Percentiles rank a stretch among this genome's conserved stretches.
Evolutionary conservation across 2,113 vertebrate genomes (phyloP).

Genomic region (Peromyscus californicus): DNA sequence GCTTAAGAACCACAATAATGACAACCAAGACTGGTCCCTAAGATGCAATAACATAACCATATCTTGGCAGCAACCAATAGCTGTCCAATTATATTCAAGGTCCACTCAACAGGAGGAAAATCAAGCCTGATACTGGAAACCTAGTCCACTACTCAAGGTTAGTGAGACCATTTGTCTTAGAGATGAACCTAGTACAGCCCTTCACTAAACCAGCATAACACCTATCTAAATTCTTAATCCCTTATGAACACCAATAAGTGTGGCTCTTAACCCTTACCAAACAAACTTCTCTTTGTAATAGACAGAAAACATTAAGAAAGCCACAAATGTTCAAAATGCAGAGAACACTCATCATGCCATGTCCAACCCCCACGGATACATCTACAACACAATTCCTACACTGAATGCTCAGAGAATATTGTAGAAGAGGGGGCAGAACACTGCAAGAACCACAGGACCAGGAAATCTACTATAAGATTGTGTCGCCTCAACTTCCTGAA

Average conservation of each 20-base stretch:
- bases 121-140: background rate
- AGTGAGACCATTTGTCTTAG: background rate
- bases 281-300: background rate
- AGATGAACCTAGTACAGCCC: background rate
- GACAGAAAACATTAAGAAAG: background rate
- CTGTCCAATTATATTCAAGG: background rate
- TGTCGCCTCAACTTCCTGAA: too few relatives aligned
- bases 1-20: background rate
- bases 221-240: background rate
- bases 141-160: background rate
- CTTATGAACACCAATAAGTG: background rate
- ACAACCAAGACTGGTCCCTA: background rate
- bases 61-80: background rate
- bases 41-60: background rate
- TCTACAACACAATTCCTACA: background rate
- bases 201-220: background rate
- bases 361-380: background rate
- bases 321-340: background rate
- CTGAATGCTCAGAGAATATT: background rate
- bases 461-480: background rate
- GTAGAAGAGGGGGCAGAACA: background rate
- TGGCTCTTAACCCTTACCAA: background rate
- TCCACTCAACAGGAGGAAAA: background rate
- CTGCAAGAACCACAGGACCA: background rate
- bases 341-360: background rate